These are phyloP conservation scores for Sinopyrophorus schimmeli DNA, from an alignment of 2,888 invertebrate species.

Conservation along the genomic window DNA sequence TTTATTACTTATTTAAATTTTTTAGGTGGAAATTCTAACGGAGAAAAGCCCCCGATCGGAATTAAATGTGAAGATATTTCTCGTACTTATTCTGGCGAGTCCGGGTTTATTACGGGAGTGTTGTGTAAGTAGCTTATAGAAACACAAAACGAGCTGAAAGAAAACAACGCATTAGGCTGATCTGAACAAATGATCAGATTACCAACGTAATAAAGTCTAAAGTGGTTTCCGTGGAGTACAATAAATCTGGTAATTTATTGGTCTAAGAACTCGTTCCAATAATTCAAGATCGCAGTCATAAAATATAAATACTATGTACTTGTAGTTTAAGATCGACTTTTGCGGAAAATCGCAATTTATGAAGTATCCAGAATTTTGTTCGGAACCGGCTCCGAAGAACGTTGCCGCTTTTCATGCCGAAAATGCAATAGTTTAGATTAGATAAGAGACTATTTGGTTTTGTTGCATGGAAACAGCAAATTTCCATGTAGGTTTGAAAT, in stretches of 20 bases:
- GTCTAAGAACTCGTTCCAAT: slow-evolving; percentile 33
- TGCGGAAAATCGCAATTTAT: slow-evolving; percentile 7
- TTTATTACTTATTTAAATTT: too few relatives aligned
- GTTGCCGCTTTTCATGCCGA: not conserved
- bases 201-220: slow-evolving; percentile 38
- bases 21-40: too few relatives aligned
- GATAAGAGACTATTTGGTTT: slow-evolving; percentile 11
- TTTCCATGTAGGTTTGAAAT: slow-evolving; percentile 27
- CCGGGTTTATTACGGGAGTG: slow-evolving; percentile 25
- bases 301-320: slow-evolving; percentile 31
- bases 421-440: slow-evolving; percentile 8
- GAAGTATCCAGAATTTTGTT: too few relatives aligned
- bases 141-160: slow-evolving; percentile 30
- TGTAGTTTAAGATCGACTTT: slow-evolving; percentile 11
- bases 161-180: slow-evolving; percentile 35
- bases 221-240: slow-evolving; percentile 37
- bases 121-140: slow-evolving; percentile 31
- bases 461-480: slow-evolving; percentile 13
- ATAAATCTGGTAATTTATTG: slow-evolving; percentile 42
- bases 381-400: too few relatives aligned
- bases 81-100: slow-evolving; percentile 16
- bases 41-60: too few relatives aligned
- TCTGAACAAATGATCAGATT: slow-evolving; percentile 45
- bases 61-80: slow-evolving; percentile 14
- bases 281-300: slow-evolving; percentile 35